phyloP scores from a whole-genome alignment of 2,888 invertebrate species.

The Andrena praecox region DNA sequence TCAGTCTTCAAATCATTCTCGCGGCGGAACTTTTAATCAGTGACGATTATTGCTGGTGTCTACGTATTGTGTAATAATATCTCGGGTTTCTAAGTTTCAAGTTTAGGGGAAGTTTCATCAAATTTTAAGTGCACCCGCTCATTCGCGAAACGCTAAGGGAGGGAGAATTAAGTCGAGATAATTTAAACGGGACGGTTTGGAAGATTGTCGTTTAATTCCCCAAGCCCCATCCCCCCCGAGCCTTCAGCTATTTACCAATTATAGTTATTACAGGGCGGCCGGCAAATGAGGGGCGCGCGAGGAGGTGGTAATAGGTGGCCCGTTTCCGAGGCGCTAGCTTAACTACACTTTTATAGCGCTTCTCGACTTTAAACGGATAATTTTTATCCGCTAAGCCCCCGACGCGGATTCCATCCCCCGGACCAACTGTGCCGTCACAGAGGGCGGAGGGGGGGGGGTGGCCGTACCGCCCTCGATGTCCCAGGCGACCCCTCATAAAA shows the following conservation, averaged over 20 bases:
- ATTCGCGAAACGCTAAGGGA: neutral
- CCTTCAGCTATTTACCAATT: slow-evolving; percentile 75
- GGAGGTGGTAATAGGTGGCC: slow-evolving; percentile 55
- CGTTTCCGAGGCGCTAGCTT: slow-evolving; percentile 72
- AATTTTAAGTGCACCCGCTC: neutral
- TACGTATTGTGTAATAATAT: too few species aligned
- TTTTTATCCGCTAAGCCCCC: slow-evolving; percentile 80
- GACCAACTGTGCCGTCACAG: slow-evolving; percentile 45
- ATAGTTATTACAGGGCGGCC: slow-evolving; percentile 71
- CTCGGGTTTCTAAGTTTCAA: neutral
- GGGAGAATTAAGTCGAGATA: neutral
- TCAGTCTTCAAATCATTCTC: neutral
- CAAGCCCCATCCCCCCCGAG: neutral
- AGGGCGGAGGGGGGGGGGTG: slow-evolving; percentile 45
- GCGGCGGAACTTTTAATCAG: neutral
- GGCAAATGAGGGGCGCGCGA: slow-evolving; percentile 53
- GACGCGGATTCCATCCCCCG: slow-evolving; percentile 60
- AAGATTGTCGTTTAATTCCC: slow-evolving; percentile 48
- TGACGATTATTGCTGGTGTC: too few species aligned
- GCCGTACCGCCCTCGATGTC: slow-evolving; percentile 69
- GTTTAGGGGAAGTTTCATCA: neutral
- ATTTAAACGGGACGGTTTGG: slow-evolving; percentile 1
- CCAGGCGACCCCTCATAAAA: slow-evolving; percentile 79
- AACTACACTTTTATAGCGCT: slow-evolving; percentile 81
- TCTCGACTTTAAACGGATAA: slow-evolving; percentile 81